phyloP scores from a whole-genome alignment of 2,797 vertebrate genomes.

The Falco naumanni region DNA sequence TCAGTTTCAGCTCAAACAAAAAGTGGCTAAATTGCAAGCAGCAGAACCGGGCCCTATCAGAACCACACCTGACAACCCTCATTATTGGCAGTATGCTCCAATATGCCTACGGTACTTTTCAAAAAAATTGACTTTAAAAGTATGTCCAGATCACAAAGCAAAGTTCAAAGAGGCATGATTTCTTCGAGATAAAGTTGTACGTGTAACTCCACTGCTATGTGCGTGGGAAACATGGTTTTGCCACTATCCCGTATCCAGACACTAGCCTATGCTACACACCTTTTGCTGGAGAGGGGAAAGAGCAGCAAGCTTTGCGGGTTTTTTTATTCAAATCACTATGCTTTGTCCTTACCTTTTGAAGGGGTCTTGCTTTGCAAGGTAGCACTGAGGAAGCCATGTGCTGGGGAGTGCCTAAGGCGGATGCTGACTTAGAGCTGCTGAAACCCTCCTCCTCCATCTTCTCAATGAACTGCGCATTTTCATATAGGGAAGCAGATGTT shows the following conservation, averaged over 20 bases:
- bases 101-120: neutral
- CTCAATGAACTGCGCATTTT: conserved; percentile 64
- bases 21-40: rapidly evolving
- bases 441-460: conserved; percentile 70
- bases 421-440: neutral
- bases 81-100: neutral
- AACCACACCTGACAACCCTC: neutral
- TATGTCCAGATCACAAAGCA: neutral
- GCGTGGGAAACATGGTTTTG: rapidly evolving
- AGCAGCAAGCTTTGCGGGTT: neutral
- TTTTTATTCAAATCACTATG: rapidly evolving
- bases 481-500: conserved; percentile 71
- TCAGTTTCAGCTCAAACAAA: neutral
- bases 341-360: conserved; percentile 85
- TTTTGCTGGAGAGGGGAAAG: neutral
- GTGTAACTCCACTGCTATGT: rapidly evolving
- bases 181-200: neutral
- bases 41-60: neutral
- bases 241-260: neutral
- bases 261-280: neutral
- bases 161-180: neutral
- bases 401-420: conserved; percentile 72
- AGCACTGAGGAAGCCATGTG: conserved; percentile 80
- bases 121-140: neutral
- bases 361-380: conserved; percentile 84